Conservation (phyloP, 1,140 invertebrate genomes). For the Coboldia fuscipes region DNA sequence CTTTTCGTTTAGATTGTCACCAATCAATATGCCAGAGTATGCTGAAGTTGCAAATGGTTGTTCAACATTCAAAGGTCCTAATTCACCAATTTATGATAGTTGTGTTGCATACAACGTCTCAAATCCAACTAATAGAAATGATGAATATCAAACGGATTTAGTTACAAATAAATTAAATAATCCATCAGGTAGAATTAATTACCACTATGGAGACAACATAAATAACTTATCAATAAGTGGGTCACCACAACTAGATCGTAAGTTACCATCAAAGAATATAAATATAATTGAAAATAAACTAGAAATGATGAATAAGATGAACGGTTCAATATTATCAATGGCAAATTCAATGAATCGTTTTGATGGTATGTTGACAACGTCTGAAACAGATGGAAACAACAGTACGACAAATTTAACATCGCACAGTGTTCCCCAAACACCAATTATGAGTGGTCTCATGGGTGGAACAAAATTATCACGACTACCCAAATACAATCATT, state of each 20-base stretch:
- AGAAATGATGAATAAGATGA: constrained; percentile 14
- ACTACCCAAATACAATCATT: constrained; percentile 18
- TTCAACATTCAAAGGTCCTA: constrained; percentile 21
- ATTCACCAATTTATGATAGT: constrained; percentile 18
- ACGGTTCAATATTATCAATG: constrained; percentile 7
- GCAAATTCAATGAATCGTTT: neutral
- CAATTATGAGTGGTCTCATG: constrained; percentile 12
- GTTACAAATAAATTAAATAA: neutral
- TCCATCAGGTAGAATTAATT: constrained; percentile 11
- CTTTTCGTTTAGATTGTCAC: constrained; percentile 12
- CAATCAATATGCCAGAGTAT: constrained; percentile 24
- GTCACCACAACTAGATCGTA: neutral
- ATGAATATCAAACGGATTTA: constrained; percentile 15
- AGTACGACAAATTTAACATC: neutral
- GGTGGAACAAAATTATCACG: constrained; percentile 17
- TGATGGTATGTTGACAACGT: neutral
- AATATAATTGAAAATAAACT: constrained; percentile 21
- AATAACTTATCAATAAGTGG: neutral
- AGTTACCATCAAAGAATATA: constrained; percentile 10
- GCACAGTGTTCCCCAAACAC: constrained; percentile 10
- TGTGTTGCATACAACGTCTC: constrained; percentile 22
- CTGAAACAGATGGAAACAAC: neutral
- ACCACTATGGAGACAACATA: constrained; percentile 11
- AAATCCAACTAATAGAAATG: constrained; percentile 20
- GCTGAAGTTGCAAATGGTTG: constrained; percentile 24